These are phyloP conservation scores for Panthera tigris DNA, from an alignment of 2,113 vertebrate genomes.

Conservation along the genomic window DNA sequence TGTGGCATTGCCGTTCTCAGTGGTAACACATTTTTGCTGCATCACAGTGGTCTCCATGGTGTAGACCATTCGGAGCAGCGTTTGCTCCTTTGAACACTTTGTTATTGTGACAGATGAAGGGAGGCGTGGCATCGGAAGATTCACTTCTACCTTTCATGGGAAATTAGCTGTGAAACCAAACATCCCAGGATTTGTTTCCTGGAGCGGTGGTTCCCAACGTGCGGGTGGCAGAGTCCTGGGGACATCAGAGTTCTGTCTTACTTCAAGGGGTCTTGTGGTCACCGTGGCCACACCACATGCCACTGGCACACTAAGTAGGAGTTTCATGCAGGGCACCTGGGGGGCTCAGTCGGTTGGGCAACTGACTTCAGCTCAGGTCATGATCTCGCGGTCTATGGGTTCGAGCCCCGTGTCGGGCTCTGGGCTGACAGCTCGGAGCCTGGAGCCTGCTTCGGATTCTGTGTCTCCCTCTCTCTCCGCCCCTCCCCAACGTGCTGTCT, in stretches of 20 bases:
- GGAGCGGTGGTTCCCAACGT: background rate
- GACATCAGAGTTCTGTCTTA: background rate
- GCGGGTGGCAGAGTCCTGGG: background rate
- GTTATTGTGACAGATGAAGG: background rate
- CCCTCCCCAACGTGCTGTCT: too few relatives aligned
- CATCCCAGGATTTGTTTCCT: background rate
- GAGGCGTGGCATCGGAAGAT: background rate
- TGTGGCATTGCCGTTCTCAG: background rate
- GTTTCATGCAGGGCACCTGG: background rate
- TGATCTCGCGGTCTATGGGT: too few relatives aligned
- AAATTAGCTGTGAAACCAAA: slow-evolving; percentile 30
- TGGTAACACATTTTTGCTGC: background rate
- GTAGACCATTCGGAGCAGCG: background rate
- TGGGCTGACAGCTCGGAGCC: too few relatives aligned
- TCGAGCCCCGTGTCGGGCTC: too few relatives aligned
- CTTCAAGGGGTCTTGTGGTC: background rate
- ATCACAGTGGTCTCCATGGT: fast-evolving
- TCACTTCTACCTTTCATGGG: background rate
- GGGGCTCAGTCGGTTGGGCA: too few relatives aligned
- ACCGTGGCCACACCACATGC: background rate
- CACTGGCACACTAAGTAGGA: background rate
- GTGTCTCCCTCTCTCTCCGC: too few relatives aligned
- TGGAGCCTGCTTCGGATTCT: too few relatives aligned
- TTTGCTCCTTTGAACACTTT: background rate
- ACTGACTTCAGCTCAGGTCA: too few relatives aligned